Evolutionary conservation across 2,113 vertebrate species (phyloP).

Genomic region (Oostethus manadensis): DNA sequence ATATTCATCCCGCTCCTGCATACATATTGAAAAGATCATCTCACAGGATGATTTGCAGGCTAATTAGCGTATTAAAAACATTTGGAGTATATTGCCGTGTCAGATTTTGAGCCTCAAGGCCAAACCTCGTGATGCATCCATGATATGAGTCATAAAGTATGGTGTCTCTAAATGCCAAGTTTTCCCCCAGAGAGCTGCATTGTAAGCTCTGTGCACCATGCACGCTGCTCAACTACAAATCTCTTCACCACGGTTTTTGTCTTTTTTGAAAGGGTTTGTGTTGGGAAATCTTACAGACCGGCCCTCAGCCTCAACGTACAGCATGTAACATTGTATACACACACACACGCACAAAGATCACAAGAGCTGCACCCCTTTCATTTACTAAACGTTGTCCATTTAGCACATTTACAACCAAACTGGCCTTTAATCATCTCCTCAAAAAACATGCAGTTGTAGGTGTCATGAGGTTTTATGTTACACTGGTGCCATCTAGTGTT

Average conservation of each 20-base stretch:
- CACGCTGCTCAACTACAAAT: constrained; percentile 4
- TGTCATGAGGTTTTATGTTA: background rate
- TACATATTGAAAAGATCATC: background rate
- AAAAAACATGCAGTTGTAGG: no score
- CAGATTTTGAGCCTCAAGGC: constrained; percentile 15
- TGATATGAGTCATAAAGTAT: constrained; percentile 1
- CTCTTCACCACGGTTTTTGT: constrained; percentile 8
- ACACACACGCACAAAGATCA: background rate
- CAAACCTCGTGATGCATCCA: constrained; percentile 7
- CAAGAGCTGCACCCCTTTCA: background rate
- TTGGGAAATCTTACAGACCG: background rate
- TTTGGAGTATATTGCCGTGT: constrained; percentile 4
- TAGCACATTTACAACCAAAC: background rate
- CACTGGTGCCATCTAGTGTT: constrained; percentile 20
- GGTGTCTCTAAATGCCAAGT: constrained; percentile 15
- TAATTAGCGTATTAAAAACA: constrained; percentile 15
- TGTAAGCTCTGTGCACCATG: background rate
- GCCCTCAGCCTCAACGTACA: background rate
- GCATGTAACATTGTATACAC: background rate
- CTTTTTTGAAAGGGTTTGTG: background rate
- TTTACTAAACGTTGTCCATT: no score
- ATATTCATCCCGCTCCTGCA: background rate
- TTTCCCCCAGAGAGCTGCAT: constrained; percentile 6
- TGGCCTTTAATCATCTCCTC: background rate
- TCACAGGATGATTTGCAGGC: background rate